Base-by-base conservation (phyloP, 2,797 vertebrate genomes). In the Jordanella pulchra region DNA sequence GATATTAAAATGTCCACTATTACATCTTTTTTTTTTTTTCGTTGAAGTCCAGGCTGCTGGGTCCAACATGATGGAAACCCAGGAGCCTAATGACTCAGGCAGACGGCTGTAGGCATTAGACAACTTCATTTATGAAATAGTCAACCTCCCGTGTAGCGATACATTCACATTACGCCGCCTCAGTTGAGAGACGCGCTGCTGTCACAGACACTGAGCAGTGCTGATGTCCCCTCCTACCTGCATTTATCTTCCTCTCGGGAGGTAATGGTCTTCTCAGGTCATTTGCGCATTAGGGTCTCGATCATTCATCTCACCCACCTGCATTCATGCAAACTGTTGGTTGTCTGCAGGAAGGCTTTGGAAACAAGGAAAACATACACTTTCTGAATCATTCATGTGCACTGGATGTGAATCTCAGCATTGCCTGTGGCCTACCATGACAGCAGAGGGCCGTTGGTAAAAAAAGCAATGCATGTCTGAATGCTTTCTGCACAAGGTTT, bases 121-220 rank as follows among this genome's bases (percentile, higher is more conserved):
- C 92, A 90, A 92, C 89, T 93, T 93, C 89, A 93, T 94, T 93
- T 93, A 91, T 91, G 92, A 91, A 90, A 90, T 81, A 86, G 86
- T 88, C 88, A 92, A 89, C 90, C 91, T 93, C 89, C 89, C 91
- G 85, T 92, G 91, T 88, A 91, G 93, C 86, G 88, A 90, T 91
- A 91, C 90, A 86, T 92, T 91, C 91, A 90, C 86, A 93, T 93
- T 92, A 91, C 73, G 81, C 79, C 71, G 86, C 86, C 84, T 86
- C 86, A 88, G 78, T 91, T 88, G 90, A 93, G 90, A 91, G 89
- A 92, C 82, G 76, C 68, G 30, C 69, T 28, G 81, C 91, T 92
- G 91, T 93, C 91, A 92, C 86, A 89, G 91, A 77, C 86, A 77
- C 89, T 91, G 91, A 92, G 91, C 92, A 89, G 85, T 88, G 90